Evolutionary conservation across 2,888 invertebrate genomes (phyloP).

Genomic region (Eulithis testata): DNA sequence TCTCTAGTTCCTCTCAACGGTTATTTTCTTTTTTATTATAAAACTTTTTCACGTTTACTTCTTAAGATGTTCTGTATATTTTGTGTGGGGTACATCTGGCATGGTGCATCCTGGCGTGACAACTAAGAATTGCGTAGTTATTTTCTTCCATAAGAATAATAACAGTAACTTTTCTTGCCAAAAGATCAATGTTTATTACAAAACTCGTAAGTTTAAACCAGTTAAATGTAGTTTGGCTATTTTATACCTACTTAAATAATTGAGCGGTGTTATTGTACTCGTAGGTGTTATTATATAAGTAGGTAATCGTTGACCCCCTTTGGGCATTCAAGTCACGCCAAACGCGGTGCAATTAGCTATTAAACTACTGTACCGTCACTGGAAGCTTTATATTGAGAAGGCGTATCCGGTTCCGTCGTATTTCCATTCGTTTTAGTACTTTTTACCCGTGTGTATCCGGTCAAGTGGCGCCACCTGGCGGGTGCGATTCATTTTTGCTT

Average conservation of each 20-base stretch:
- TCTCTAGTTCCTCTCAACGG: conserved; percentile 58
- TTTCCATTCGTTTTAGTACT: too few species aligned
- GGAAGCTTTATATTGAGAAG: too few species aligned
- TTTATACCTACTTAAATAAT: conserved; percentile 21
- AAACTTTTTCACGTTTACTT: conserved; percentile 41
- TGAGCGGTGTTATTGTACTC: conserved; percentile 14
- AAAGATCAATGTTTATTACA: conserved; percentile 13
- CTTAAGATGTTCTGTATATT: conserved; percentile 64
- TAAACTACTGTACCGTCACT: too few species aligned
- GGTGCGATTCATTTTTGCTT: too few species aligned
- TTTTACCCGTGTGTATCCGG: too few species aligned
- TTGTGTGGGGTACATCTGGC: conserved; percentile 57
- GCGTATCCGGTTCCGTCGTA: too few species aligned
- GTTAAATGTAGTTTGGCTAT: conserved; percentile 18
- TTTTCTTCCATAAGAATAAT: conserved; percentile 5
- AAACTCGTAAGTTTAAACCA: conserved; percentile 1
- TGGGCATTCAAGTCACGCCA: conserved; percentile 39
- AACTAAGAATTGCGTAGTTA: conserved; percentile 19
- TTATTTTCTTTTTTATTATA: conserved; percentile 53
- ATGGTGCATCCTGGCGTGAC: conserved; percentile 45
- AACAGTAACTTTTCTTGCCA: conserved; percentile 21
- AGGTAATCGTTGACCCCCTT: conserved; percentile 16
- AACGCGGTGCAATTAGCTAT: conserved; percentile 56
- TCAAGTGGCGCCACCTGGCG: too few species aligned
- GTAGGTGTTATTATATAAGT: conserved; percentile 12